Base-by-base conservation (phyloP, 2,113 vertebrate genomes). In the Clarias macrocephalus region DNA sequence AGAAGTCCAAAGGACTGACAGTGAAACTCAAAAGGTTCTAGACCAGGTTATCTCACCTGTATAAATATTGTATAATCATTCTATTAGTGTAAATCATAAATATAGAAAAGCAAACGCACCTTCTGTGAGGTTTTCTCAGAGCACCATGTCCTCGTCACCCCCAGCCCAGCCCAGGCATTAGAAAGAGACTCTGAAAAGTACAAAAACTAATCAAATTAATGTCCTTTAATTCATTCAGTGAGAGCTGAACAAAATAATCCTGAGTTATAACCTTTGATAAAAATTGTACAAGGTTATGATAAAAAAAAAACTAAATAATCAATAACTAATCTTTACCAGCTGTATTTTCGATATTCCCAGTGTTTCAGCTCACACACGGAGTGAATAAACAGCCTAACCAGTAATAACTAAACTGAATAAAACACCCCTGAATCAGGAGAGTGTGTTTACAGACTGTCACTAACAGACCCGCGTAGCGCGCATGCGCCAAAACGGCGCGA, bases 61-160 rank as follows among this genome's bases (percentile, higher is more conserved):
- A 33, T 10, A 48, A 1, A 73, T 73, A 1, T 73, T 21, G 3
- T 0, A 37, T 12, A 19, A 21, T 72, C 68, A 52, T 4, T 5
- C 42, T 28, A 21, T 4, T 25, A 23, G 5, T 77, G 75, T 77
- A 15, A 16, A 48, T 48, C 48, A 48, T 48, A 48, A 48, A 48
- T 48, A 48, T 48, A 48, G 48, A 48, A 54, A n/a, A 13, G 19
- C 9, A 48, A 48, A 81, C 90, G 88, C 72, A 91, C 90, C 86
- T 90, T 76, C 59, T 21, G 73, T 30, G 23, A 60, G 83, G 59
- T 86, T 80, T 80, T 62, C 73, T 89, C 85, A 87, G 63, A 82
- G 80, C 84, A 33, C 84, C 85, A 84, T 85, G 52, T 37, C 76
- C 42, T 63, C 66, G 42, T 66, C 23, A 56, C 65, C 68, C 83